phyloP scores from a whole-genome alignment of 2,888 invertebrate genomes.

The Lydus trimaculatus region DNA sequence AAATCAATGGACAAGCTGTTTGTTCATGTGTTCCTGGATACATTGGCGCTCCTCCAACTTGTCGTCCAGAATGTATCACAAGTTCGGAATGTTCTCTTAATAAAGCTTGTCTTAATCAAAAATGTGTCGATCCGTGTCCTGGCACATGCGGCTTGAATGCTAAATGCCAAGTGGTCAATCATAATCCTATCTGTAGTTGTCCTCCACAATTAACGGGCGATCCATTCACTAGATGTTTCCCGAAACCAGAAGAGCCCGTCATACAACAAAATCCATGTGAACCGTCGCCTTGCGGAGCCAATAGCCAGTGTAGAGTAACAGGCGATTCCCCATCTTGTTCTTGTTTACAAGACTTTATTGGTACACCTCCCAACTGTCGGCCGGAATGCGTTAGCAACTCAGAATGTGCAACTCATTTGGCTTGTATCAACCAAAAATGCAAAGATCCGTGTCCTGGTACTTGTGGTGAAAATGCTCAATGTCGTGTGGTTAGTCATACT shows the following conservation, averaged over 20 bases:
- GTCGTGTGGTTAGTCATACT: conserved; percentile 76
- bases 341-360: conserved; percentile 68
- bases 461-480: conserved; percentile 77
- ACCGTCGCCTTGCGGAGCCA: conserved; percentile 77
- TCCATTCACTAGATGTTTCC: conserved; percentile 72
- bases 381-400: conserved; percentile 78
- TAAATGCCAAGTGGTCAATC: conserved; percentile 66
- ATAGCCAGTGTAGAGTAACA: conserved; percentile 64
- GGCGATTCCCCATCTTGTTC: conserved; percentile 67
- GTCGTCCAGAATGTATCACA: conserved; percentile 62
- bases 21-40: conserved; percentile 63
- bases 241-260: conserved; percentile 55
- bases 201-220: conserved; percentile 65
- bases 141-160: conserved; percentile 66
- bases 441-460: conserved; percentile 77
- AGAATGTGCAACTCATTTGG: conserved; percentile 73
- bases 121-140: conserved; percentile 69
- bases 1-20: conserved; percentile 69
- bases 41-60: conserved; percentile 65
- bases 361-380: conserved; percentile 74
- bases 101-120: conserved; percentile 67
- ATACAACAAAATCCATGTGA: conserved; percentile 67
- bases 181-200: conserved; percentile 68
- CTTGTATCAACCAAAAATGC: conserved; percentile 79
- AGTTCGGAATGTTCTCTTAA: conserved; percentile 65